Evolutionary conservation across 2,113 vertebrate species (phyloP).

Genomic region (Pangasianodon hypophthalmus): DNA sequence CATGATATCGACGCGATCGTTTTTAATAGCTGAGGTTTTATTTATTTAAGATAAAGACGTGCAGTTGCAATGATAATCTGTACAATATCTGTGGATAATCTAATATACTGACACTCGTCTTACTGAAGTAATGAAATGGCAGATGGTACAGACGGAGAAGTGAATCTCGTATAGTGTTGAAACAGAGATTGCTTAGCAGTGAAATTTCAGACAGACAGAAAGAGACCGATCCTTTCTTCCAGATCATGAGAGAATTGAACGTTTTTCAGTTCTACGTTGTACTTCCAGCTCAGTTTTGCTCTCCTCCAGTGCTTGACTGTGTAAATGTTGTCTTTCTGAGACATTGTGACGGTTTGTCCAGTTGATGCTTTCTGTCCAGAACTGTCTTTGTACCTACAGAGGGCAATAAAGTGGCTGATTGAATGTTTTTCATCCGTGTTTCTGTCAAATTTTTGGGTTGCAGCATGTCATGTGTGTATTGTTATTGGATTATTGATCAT

Average conservation of each 20-base stretch:
- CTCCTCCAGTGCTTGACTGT: background rate
- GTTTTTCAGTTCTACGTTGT: background rate
- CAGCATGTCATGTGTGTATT: background rate
- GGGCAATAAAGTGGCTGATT: conserved; percentile 52
- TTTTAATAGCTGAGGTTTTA: conserved; percentile 42
- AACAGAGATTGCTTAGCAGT: background rate
- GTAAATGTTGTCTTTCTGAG: conserved; percentile 18
- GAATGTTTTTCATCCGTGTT: background rate
- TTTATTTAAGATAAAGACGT: conserved; percentile 34
- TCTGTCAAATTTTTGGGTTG: background rate
- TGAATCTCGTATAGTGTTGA: background rate
- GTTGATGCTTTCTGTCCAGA: conserved; percentile 31
- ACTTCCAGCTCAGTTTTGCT: conserved; percentile 6
- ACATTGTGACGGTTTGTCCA: conserved; percentile 16
- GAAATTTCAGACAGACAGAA: conserved; percentile 1
- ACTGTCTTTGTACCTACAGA: conserved; percentile 25
- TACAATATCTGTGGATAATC: conserved; percentile 21
- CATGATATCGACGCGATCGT: background rate
- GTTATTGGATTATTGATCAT: background rate
- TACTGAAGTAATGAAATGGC: background rate
- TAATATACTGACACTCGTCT: background rate
- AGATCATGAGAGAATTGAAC: background rate
- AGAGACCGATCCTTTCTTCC: background rate
- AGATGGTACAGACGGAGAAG: background rate
- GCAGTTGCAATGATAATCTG: conserved; percentile 31